phyloP scores from a whole-genome alignment of 2,113 vertebrate species.

The Girardinichthys multiradiatus region DNA sequence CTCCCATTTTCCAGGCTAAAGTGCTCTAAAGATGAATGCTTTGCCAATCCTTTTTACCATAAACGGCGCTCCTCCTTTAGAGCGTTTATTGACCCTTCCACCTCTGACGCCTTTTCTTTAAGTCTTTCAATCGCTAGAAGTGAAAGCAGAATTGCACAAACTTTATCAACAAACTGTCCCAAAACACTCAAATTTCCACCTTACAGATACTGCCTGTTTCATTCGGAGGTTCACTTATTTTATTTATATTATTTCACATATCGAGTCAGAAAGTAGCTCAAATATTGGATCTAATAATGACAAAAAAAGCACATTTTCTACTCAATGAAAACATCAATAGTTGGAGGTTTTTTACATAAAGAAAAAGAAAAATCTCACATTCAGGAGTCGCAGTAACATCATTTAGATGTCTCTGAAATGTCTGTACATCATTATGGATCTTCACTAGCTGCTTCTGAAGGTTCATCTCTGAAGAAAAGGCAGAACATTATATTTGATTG shows the following conservation, averaged over 20 bases:
- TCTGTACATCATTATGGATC: conserved; percentile 84
- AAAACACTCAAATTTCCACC: neutral
- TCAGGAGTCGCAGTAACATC: conserved; percentile 86
- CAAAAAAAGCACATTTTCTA: too few relatives aligned
- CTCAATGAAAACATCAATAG: too few relatives aligned
- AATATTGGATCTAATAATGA: too few relatives aligned
- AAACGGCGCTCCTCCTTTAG: conserved; percentile 88
- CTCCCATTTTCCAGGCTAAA: neutral
- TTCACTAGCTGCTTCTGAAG: conserved; percentile 85
- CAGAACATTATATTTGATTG: neutral
- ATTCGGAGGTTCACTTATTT: too few relatives aligned
- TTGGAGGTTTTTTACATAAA: too few relatives aligned
- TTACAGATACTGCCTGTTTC: too few relatives aligned
- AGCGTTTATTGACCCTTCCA: conserved; percentile 85
- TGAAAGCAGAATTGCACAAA: conserved; percentile 35
- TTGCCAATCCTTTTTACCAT: conserved; percentile 75
- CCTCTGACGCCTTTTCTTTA: conserved; percentile 89
- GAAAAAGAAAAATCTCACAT: conserved; percentile 78
- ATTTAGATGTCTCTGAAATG: conserved; percentile 85
- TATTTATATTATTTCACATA: neutral
- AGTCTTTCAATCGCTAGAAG: conserved; percentile 88
- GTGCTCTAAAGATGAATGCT: neutral
- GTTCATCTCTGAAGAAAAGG: conserved; percentile 77
- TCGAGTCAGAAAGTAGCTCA: neutral
- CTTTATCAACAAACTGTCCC: neutral